Evolutionary conservation across 2,113 vertebrate genomes (phyloP).

Genomic region (Ptyas mucosa): DNA sequence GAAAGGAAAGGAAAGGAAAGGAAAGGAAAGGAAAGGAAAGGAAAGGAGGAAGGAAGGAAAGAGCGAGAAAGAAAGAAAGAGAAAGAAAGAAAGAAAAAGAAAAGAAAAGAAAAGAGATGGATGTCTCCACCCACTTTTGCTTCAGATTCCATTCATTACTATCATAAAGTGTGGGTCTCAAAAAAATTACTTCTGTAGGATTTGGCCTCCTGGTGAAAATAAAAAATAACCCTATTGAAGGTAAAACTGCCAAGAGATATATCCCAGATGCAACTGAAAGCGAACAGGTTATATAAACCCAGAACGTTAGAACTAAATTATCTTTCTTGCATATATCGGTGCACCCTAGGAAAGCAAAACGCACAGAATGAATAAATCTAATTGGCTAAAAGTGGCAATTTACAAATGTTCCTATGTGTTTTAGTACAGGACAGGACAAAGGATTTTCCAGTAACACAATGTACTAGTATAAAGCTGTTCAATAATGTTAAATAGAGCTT

Average conservation of each 20-base stretch:
- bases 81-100: accelerated
- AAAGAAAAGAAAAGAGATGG: background rate
- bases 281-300: background rate
- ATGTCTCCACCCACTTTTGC: background rate
- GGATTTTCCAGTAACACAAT: background rate
- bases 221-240: background rate
- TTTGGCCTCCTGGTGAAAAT: background rate
- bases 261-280: background rate
- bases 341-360: background rate
- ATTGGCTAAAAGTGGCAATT: background rate
- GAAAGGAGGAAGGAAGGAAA: no score
- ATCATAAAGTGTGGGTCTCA: background rate
- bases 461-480: no score
- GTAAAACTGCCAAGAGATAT: background rate
- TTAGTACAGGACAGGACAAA: background rate
- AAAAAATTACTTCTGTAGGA: background rate
- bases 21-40: background rate
- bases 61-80: accelerated
- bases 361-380: background rate
- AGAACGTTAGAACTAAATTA: background rate
- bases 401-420: background rate
- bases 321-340: background rate
- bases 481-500: no score
- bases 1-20: no score
- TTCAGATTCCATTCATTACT: background rate